A percentile compares a stretch with the other conserved stretches of the same genome.
Conservation (phyloP, 2,888 invertebrate genomes). For the Notodonta ziczac region DNA sequence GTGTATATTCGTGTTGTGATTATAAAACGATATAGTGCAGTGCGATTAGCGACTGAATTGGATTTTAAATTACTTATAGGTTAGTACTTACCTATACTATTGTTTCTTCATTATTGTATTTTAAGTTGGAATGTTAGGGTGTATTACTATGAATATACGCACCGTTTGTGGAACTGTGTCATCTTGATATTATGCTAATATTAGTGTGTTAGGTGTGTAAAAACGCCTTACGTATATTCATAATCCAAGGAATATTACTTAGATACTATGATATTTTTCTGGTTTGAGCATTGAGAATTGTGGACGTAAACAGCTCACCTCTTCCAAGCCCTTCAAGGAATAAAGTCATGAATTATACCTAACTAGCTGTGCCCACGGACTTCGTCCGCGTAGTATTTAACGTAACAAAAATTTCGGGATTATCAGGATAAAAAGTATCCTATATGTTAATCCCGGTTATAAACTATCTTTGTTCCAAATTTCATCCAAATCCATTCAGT, state of each 20-base stretch:
- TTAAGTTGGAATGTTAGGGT: neutral
- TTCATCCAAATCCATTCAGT: no score
- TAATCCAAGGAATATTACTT: neutral
- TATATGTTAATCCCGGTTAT: no score
- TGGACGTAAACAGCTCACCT: no score
- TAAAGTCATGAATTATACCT: neutral
- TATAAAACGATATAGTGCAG: constrained; percentile 29
- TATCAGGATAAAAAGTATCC: no score
- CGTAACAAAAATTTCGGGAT: no score
- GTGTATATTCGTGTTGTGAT: constrained; percentile 30
- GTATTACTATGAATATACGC: neutral
- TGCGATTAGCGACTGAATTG: constrained; percentile 33
- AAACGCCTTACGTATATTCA: neutral
- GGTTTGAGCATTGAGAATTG: no score
- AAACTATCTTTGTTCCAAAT: no score
- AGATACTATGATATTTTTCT: no score
- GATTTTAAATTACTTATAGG: constrained; percentile 28
- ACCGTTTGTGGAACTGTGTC: neutral
- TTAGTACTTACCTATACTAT: constrained; percentile 15
- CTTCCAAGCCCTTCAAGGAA: no score
- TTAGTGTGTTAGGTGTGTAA: neutral
- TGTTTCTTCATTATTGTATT: neutral
- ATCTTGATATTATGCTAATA: constrained; percentile 7
- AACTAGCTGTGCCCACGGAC: no score
- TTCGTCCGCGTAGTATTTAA: no score